Conservation (phyloP, 1,140 invertebrate species). For the Drosophila bocqueti region DNA sequence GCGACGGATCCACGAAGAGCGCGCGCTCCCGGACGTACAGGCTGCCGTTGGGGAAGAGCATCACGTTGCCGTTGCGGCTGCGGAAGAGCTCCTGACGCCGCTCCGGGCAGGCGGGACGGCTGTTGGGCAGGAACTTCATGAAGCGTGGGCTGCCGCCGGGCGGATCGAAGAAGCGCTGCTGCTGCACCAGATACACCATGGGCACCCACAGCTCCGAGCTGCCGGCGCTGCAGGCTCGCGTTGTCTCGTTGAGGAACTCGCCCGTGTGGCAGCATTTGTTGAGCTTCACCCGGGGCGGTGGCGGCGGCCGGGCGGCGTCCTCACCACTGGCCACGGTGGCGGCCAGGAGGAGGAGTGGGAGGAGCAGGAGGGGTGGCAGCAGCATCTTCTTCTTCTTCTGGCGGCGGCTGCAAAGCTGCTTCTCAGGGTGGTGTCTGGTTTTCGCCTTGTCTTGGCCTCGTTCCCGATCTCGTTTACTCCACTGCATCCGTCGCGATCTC, state of each 20-base stretch:
- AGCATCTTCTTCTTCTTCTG: not conserved
- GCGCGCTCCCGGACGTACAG: slow-evolving; percentile 85
- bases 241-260: slow-evolving; percentile 69
- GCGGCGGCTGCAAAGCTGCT: not conserved
- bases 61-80: slow-evolving; percentile 54
- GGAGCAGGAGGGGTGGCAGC: not conserved
- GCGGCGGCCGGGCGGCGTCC: slow-evolving; percentile 2
- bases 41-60: slow-evolving; percentile 87
- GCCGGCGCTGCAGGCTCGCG: slow-evolving; percentile 66
- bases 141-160: slow-evolving; percentile 66
- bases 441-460: not conserved
- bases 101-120: slow-evolving; percentile 53
- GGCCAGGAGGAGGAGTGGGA: not conserved
- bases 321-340: not conserved
- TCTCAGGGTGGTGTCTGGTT: slow-evolving; percentile 10
- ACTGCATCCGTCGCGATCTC: slow-evolving; percentile 16
- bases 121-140: slow-evolving; percentile 70
- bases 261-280: slow-evolving; percentile 83
- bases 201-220: slow-evolving; percentile 73
- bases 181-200: slow-evolving; percentile 66
- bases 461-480: slow-evolving; percentile 19
- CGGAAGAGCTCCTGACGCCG: slow-evolving; percentile 57
- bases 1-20: slow-evolving; percentile 80
- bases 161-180: slow-evolving; percentile 65
- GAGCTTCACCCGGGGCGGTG: slow-evolving; percentile 63